Base-by-base conservation (phyloP, 2,888 invertebrate genomes). In the Acronicta aceris region DNA sequence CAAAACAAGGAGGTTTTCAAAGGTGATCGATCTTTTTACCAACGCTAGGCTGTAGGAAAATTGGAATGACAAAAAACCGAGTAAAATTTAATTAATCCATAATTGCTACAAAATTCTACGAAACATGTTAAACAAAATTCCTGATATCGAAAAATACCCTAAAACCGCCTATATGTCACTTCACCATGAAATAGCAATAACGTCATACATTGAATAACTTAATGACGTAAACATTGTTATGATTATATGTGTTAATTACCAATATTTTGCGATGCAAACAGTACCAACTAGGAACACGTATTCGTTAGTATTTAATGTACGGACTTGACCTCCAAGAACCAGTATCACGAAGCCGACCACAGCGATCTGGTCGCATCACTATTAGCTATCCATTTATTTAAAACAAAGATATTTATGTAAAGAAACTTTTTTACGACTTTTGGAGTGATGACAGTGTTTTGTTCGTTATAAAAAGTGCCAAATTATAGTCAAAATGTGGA, bases 291-390 rank as follows among this genome's bases (percentile, higher is more conserved):
- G 74, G 81, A 86, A 82, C 82, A 74, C 83, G 81, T 83, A 82
- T 77, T 79, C 87, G 84, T 87, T 84, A 82, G 87, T 90, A 89
- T 85, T 84, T 86, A 88, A 87, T 74, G 82, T 77, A 82, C 80
- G 81, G 79, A 78, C 82, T 89, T 91, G 92, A 93, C 93, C 92
- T 93, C 89, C 85, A 86, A 83, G 81, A 85, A 83, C 86, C 93
- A 94, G 93, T 93, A 82, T 79, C 71, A 81, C 76, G 61, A 76
- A 82, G 83, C 77, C 76, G 76, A 78, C 84, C 83, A 76, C 49
- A 75, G 65, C 68, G 76, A 48, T 62, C 64, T 71, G 71, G 74
- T 70, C 76, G 71, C 67, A 66, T 60, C 63, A 68, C 48, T 58
- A 46, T 13, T 42, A 12, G 2, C 41, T 17, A 63, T 48, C 52